phyloP scores from a whole-genome alignment of 2,888 invertebrate genomes.

The Amphipoea lucens region DNA sequence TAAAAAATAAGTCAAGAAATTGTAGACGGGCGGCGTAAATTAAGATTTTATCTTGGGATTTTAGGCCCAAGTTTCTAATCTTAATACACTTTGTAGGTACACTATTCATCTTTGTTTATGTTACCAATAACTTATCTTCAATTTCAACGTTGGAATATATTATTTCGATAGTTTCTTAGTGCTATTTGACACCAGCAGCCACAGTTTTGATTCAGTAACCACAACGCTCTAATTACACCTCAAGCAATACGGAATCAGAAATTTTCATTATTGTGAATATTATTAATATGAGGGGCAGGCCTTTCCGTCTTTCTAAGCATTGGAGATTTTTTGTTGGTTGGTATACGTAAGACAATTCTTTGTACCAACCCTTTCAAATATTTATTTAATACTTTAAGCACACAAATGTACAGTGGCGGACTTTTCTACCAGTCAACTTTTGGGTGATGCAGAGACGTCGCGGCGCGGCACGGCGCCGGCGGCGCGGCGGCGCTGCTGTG shows the following conservation, averaged over 20 bases:
- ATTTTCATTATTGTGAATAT: background rate
- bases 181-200: background rate
- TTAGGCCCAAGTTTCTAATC: constrained; percentile 18
- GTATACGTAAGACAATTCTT: background rate
- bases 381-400: too few species aligned
- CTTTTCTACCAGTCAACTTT: too few species aligned
- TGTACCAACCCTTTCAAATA: constrained; percentile 11
- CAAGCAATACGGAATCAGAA: background rate
- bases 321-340: background rate
- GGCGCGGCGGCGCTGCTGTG: background rate
- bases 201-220: background rate
- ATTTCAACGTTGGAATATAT: background rate
- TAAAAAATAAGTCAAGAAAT: constrained; percentile 50
- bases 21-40: constrained; percentile 27
- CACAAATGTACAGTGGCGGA: too few species aligned
- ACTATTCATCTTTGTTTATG: constrained; percentile 20
- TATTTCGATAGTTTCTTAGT: background rate
- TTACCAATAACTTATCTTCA: background rate
- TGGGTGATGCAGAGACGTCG: too few species aligned
- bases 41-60: constrained; percentile 33
- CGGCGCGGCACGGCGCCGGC: background rate
- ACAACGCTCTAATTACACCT: background rate
- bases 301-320: background rate
- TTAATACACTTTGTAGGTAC: constrained; percentile 19
- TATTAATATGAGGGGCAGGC: background rate